Percentiles rank a stretch among this genome's conserved stretches.
These are phyloP conservation scores for Tipula lateralis DNA, from an alignment of 2,888 invertebrate genomes.

Conservation along the genomic window DNA sequence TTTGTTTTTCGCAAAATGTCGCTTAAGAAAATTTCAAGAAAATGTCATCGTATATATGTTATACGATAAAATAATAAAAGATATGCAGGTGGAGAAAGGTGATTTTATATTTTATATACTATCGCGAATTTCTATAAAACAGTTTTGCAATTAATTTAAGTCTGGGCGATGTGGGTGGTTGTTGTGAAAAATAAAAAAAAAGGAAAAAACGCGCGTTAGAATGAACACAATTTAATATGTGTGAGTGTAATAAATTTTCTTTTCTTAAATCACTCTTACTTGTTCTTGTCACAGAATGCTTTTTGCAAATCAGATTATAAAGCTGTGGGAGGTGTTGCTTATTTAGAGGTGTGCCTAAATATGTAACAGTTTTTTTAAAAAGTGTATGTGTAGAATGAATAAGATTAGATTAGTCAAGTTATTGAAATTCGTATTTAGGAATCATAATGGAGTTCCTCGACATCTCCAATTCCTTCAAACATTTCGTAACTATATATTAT, in stretches of 20 bases:
- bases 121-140: neutral
- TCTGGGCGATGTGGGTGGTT: neutral
- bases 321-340: neutral
- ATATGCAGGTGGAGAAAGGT: constrained; percentile 24
- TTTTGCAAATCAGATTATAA: neutral
- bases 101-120: neutral
- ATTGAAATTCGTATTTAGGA: too few relatives aligned
- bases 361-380: neutral
- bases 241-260: neutral
- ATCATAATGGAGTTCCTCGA: too few relatives aligned
- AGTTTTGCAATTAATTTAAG: neutral
- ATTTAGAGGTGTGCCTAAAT: neutral
- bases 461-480: too few relatives aligned
- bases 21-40: neutral
- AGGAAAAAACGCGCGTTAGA: too few relatives aligned
- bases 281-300: neutral
- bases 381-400: neutral
- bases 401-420: neutral
- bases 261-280: neutral
- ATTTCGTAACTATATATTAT: too few relatives aligned
- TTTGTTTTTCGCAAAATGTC: too few relatives aligned
- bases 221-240: too few relatives aligned
- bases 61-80: neutral
- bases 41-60: neutral
- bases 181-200: too few relatives aligned